Evolutionary conservation across 2,797 vertebrate genomes (phyloP).

Genomic region (Poliocrania exsul): DNA sequence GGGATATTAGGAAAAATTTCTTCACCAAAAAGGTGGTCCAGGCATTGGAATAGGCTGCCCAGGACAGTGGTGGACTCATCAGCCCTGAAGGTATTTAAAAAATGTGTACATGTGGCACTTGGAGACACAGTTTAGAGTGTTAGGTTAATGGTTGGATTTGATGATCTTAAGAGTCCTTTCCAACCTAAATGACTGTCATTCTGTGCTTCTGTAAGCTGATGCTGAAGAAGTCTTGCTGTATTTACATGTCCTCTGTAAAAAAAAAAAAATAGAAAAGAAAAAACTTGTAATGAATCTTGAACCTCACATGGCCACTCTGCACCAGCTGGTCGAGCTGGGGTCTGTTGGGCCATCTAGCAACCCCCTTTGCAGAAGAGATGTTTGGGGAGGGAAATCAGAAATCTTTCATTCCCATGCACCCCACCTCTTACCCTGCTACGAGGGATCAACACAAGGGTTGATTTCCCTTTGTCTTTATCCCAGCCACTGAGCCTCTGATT

Average conservation of each 20-base stretch:
- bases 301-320: neutral
- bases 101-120: fast-evolving
- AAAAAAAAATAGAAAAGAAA: neutral
- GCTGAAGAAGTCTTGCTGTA: neutral
- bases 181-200: neutral
- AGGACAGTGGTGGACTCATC: neutral
- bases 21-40: neutral
- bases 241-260: neutral
- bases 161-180: neutral
- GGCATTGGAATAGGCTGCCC: neutral
- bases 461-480: neutral
- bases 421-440: neutral
- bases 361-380: neutral
- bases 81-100: neutral
- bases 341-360: neutral
- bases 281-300: neutral
- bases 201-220: neutral
- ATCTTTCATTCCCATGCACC: neutral
- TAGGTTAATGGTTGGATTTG: fast-evolving
- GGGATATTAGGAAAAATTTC: neutral
- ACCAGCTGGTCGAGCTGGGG: neutral
- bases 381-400: neutral
- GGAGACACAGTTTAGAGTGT: neutral
- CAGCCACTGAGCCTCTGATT: neutral
- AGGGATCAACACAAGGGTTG: neutral